Conservation (phyloP, 2,113 vertebrate genomes). For the Toxotes chatareus region DNA sequence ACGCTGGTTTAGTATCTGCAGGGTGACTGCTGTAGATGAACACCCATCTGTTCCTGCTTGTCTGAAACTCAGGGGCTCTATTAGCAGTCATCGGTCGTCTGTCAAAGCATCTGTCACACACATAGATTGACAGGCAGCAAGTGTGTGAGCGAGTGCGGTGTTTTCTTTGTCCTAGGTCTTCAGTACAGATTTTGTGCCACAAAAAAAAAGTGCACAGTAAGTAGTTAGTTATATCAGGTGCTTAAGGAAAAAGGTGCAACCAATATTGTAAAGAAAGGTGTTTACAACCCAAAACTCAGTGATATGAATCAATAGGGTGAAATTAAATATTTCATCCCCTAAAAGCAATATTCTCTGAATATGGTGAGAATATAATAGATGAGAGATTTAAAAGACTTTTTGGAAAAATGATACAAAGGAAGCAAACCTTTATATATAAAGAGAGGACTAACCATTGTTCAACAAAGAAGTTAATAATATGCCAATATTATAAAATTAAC, state of each 20-base stretch:
- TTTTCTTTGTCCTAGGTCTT: not conserved
- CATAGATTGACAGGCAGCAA: conserved; percentile 5
- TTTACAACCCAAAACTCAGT: not conserved
- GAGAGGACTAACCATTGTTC: no score
- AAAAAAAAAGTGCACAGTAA: no score
- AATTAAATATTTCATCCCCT: not conserved
- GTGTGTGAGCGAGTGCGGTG: not conserved
- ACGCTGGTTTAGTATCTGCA: not conserved
- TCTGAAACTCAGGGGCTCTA: conserved; percentile 36
- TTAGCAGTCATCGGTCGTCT: conserved; percentile 56
- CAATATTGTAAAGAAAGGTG: not conserved
- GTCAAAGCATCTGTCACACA: conserved; percentile 43
- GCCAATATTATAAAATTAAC: no score
- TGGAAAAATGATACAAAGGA: not conserved
- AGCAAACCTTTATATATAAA: not conserved
- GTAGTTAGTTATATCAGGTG: not conserved
- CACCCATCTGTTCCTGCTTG: conserved; percentile 39
- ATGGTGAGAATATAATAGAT: not conserved
- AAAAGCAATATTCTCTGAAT: not conserved
- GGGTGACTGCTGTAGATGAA: conserved; percentile 26
- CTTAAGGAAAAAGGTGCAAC: not conserved
- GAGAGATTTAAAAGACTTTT: not conserved
- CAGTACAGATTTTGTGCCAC: no score
- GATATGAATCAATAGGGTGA: not conserved
- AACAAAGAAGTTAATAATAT: no score